Evolutionary conservation across 2,888 invertebrate species (phyloP), one percentile per base, ranked within the genome.

Genomic region (Chydorus sphaericus): DNA sequence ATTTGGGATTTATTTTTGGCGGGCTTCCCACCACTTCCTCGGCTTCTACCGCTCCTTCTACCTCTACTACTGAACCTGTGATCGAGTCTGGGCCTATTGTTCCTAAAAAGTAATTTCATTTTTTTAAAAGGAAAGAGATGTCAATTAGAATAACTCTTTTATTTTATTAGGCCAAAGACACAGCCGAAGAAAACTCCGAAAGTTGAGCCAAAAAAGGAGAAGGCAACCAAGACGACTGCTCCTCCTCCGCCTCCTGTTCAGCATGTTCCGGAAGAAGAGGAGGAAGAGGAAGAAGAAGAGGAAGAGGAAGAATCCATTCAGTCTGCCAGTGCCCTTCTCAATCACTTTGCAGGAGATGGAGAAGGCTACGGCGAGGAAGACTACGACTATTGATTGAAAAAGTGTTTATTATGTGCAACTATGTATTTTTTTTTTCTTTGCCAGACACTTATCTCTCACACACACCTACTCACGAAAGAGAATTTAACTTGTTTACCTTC

Each of bases 1-100:
- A 84, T 63, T 72, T 94, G 56, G 83, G 79, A 62, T 61, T 57
- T 2, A 53, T 52, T 20, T 51, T 51, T 11, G 57, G 51, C 14
- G 54, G 44, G 11, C 56, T 57, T 10, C 20, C 20, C 7, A 53
- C 48, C 14, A 68, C 51, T 2, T 10, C 50, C 11, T 55, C 52
- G 7, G 11, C 28, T 3, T 26, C 30, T n/a, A 29, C 36, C 11
- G 11, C 39, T 10, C 29, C 57, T 30, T 20, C 52, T n/a, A 29
- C 48, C 14, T 11, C 38, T 4, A 20, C 23, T 5, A 23, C 31
- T 5, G 29, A 31, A n/a, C 23, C 28, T 14, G 28, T 23, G 8
- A 36, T 30, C 11, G 50, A 37, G n/a, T 8, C 26, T n/a, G n/a
- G n/a, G n/a, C n/a, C n/a, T n/a, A n/a, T n/a, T n/a, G n/a, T n/a